Evolutionary conservation across 2,888 invertebrate genomes (phyloP).

Genomic region (Scaptomyza reducta): DNA sequence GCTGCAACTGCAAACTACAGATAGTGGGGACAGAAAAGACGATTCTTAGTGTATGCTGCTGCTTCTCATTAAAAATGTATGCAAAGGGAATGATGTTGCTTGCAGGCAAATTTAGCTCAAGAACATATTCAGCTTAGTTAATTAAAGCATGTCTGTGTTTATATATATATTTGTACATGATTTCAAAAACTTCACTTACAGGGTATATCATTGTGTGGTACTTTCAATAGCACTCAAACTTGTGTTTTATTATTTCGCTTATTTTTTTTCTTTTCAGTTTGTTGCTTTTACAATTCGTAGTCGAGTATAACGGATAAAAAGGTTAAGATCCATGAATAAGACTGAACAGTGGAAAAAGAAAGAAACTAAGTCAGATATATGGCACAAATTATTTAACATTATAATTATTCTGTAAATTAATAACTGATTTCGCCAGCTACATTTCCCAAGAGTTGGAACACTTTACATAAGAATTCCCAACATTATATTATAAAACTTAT

Average conservation of each 20-base stretch:
- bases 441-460: no score
- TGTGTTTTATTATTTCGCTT: conserved; percentile 38
- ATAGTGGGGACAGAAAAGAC: conserved; percentile 27
- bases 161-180: background rate
- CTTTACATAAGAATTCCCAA: no score
- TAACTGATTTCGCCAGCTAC: no score
- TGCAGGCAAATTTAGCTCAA: background rate
- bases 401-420: background rate
- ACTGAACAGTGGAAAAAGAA: conserved; percentile 50
- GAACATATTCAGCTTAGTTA: background rate
- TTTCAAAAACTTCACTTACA: background rate
- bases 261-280: conserved; percentile 47
- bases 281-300: conserved; percentile 60
- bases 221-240: background rate
- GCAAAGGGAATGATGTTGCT: background rate
- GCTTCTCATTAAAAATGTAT: background rate
- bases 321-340: conserved; percentile 51
- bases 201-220: background rate
- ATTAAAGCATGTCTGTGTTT: background rate
- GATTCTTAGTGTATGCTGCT: conserved; percentile 43
- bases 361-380: background rate
- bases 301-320: conserved; percentile 63
- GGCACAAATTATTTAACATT: background rate
- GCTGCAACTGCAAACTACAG: conserved; percentile 59
- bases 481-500: no score